Conservation (phyloP, 2,113 vertebrate species). For the Carassius auratus region DNA sequence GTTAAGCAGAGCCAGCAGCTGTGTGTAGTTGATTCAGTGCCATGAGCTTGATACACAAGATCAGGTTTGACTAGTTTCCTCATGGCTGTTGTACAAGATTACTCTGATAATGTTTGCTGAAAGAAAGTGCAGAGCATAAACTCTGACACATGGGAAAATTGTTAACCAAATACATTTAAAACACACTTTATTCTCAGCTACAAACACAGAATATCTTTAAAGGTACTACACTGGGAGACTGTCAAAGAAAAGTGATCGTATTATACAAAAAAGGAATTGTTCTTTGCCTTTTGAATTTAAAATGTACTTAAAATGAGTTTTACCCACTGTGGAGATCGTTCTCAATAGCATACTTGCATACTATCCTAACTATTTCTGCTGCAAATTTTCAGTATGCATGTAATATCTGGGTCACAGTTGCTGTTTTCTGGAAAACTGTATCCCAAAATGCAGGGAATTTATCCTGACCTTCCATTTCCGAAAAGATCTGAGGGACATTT, state of each 20-base stretch:
- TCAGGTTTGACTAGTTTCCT: slow-evolving; percentile 13
- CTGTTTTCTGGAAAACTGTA: neutral
- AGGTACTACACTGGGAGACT: neutral
- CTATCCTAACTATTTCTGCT: neutral
- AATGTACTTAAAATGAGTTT: neutral
- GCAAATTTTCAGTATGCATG: neutral
- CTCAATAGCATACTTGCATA: neutral
- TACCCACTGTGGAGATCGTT: neutral
- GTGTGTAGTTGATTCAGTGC: slow-evolving; percentile 14
- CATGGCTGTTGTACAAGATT: neutral
- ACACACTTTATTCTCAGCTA: neutral
- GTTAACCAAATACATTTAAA: neutral
- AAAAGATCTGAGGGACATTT: neutral
- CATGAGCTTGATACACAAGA: slow-evolving; percentile 4
- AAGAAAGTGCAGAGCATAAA: neutral
- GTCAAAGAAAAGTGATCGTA: neutral
- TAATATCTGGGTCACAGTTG: neutral
- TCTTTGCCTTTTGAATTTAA: neutral
- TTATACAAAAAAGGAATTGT: neutral
- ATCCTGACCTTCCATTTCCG: neutral
- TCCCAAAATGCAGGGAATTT: neutral
- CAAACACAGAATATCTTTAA: neutral
- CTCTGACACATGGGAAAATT: neutral
- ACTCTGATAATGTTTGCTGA: neutral
- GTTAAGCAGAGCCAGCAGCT: neutral